A percentile compares a stretch with the other conserved stretches of the same genome.
phyloP scores from a whole-genome alignment of 2,888 invertebrate species.

The Gari tellinella region DNA sequence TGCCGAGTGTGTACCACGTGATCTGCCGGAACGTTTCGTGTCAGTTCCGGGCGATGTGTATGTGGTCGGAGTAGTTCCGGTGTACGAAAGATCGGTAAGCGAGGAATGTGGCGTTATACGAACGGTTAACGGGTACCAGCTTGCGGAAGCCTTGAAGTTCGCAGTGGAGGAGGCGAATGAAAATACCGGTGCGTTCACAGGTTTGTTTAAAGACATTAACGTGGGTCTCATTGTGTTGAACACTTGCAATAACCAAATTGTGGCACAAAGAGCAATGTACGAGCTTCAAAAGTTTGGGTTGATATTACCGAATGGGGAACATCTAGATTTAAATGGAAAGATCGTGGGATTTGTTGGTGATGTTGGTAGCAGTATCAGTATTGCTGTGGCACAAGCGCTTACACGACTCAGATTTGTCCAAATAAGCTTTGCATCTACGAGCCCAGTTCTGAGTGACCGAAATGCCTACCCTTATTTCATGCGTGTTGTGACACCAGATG shows the following conservation, averaged over 20 bases:
- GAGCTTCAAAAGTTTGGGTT: conserved; percentile 41
- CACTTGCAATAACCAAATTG: conserved; percentile 54
- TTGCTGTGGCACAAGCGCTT: conserved; percentile 40
- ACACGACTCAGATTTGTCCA: conserved; percentile 34
- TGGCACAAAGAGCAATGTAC: conserved; percentile 39
- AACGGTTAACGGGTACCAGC: conserved; percentile 26
- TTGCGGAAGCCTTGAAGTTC: conserved; percentile 52
- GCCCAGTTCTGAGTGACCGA: conserved; percentile 49
- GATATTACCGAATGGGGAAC: not conserved
- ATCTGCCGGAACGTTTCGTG: conserved; percentile 22
- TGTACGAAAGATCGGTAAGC: conserved; percentile 30
- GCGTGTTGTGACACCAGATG: conserved; percentile 56
- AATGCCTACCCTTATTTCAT: conserved; percentile 47
- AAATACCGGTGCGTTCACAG: conserved; percentile 1
- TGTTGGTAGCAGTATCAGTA: conserved; percentile 45
- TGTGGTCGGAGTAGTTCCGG: conserved; percentile 55
- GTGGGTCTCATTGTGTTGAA: conserved; percentile 54
- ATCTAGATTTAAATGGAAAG: conserved; percentile 19
- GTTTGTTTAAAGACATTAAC: conserved; percentile 29
- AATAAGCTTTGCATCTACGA: conserved; percentile 55
- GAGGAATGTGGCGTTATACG: conserved; percentile 45
- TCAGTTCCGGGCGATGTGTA: conserved; percentile 54
- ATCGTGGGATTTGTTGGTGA: conserved; percentile 55
- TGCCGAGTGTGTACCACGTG: conserved; percentile 29
- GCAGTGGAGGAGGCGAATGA: conserved; percentile 36